Conservation (phyloP, 30 jellyfish, hydroid and myxozoan species). For the Aurelia coerulea region DNA sequence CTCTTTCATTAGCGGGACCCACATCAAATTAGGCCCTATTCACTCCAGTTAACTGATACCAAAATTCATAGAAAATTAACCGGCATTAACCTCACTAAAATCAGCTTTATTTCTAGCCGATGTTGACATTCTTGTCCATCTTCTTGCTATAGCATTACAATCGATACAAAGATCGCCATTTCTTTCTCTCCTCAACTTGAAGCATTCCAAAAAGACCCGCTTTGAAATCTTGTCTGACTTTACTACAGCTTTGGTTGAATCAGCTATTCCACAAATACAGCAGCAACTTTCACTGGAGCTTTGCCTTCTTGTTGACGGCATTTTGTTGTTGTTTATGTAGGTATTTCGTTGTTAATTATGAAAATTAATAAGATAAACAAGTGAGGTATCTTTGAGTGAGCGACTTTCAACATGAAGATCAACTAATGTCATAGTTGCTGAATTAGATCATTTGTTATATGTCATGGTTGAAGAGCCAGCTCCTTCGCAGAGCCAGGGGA, state of each 20-base stretch:
- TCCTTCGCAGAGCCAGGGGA: no score
- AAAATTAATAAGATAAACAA: no score
- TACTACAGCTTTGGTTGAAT: slow-evolving; percentile 18
- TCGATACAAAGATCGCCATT: slow-evolving; percentile 47
- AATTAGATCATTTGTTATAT: no score
- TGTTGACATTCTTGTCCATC: slow-evolving; percentile 19
- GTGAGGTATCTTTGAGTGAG: not conserved
- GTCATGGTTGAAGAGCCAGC: no score
- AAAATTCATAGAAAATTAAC: not conserved
- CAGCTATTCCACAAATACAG: slow-evolving; percentile 34
- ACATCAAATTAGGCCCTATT: not conserved
- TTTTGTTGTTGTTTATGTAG: not conserved
- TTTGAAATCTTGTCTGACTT: slow-evolving; percentile 10
- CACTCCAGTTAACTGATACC: not conserved
- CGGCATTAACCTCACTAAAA: slow-evolving; percentile 10
- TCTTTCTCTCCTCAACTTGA: slow-evolving; percentile 27
- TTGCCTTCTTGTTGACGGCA: slow-evolving; percentile 55
- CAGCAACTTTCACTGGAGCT: slow-evolving; percentile 64
- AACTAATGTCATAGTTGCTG: not conserved
- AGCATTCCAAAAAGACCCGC: slow-evolving; percentile 33
- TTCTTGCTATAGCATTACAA: slow-evolving; percentile 43
- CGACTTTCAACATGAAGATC: not conserved
- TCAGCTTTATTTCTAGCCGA: slow-evolving; percentile 6
- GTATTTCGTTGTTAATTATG: no score
- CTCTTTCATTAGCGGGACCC: no score